Evolutionary conservation across 2,797 vertebrate species (phyloP), one percentile per base, ranked within the genome.

Genomic region (Holocentrus rufus): DNA sequence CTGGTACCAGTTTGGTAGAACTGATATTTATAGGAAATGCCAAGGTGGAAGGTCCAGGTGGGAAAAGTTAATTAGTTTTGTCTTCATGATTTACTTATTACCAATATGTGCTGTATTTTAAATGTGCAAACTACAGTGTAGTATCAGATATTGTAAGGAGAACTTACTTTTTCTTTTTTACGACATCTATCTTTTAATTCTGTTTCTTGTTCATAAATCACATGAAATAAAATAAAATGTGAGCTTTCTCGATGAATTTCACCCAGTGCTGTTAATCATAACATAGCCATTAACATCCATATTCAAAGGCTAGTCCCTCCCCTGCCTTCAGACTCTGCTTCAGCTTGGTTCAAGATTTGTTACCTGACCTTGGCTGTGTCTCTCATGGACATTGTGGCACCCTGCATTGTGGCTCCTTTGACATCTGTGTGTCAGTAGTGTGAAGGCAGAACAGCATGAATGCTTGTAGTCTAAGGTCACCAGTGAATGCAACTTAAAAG

Each of bases 381-480:
- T 77, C 69, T 70, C 76, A 34, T 49, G 74, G 73, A 82, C 73
- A 64, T 72, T 56, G 63, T 73, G 80, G 76, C 67, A 53, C 67
- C 31, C 70, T 77, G 65, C 85, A 84, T 75, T 76, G 61, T 81
- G 73, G 59, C 60, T 76, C 63, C 34, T 76, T 78, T 82, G 80
- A 88, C 85, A 86, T 85, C 83, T 76, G 69, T 61, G 78, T 83
- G 77, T 79, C 77, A 81, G 68, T 58, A 52, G 79, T 85, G 82
- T 85, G 83, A 86, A 80, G 76, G 65, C 71, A 70, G 54, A 84
- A 74, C 83, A 77, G 80, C 77, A 52, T 79, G 81, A 72, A 72
- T 79, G 72, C 83, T 82, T 83, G 55, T 64, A 60, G 65, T 77
- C 50, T 79, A 85, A 89, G 84, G 89, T 88, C 85, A 81, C 75